phyloP scores from a whole-genome alignment of 1,140 invertebrate genomes.

The Drosophila bocki region DNA sequence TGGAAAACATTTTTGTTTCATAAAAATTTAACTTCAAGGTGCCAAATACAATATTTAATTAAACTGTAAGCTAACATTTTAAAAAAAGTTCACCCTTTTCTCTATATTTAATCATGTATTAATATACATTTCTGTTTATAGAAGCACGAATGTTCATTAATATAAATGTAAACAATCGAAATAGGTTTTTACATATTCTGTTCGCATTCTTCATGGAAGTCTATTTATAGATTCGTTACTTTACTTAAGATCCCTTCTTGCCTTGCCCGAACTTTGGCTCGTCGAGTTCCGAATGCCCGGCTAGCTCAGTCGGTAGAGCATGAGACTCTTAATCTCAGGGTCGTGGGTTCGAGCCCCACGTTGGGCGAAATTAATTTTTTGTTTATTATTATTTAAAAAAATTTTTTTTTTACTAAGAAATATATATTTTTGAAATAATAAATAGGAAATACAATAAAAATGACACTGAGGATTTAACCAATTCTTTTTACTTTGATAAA shows the following conservation, averaged over 20 bases:
- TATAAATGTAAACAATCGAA: background rate
- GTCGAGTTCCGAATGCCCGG: constrained; percentile 86
- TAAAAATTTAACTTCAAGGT: too few relatives aligned
- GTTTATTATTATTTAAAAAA: too few relatives aligned
- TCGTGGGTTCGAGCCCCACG: constrained; percentile 96
- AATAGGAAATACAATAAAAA: too few relatives aligned
- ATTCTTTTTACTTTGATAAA: too few relatives aligned
- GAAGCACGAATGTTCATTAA: background rate
- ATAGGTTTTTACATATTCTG: background rate
- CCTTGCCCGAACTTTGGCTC: background rate
- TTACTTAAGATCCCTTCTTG: background rate
- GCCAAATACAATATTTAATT: too few relatives aligned
- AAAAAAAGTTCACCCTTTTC: background rate
- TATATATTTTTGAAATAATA: too few relatives aligned
- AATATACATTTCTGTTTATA: too few relatives aligned
- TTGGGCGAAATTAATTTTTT: constrained; percentile 88
- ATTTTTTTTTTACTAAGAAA: too few relatives aligned
- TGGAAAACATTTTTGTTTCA: too few relatives aligned
- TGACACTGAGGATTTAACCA: too few relatives aligned
- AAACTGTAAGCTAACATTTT: background rate
- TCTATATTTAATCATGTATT: background rate
- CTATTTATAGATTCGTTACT: background rate
- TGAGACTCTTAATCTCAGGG: constrained; percentile 97
- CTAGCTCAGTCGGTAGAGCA: constrained; percentile 96
- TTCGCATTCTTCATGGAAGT: background rate